Base-by-base conservation (phyloP, 2,113 vertebrate genomes). In the Nyctereutes procyonoides region DNA sequence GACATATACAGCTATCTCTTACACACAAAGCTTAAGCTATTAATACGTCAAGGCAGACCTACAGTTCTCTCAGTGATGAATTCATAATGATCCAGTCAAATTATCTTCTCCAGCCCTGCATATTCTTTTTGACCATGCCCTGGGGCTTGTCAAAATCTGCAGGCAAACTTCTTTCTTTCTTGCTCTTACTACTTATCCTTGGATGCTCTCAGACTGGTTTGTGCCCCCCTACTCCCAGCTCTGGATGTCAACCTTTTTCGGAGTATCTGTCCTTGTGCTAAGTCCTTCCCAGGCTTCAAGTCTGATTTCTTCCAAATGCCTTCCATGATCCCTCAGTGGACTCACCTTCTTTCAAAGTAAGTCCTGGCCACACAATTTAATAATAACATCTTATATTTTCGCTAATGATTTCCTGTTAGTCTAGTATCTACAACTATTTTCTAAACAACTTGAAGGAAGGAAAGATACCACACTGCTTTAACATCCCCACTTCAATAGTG, bases 271-370 rank as follows among this genome's bases (percentile, higher is more conserved):
- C 67, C 14, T 80, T 97, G 80, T 95, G 80, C 74, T 22, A 97
- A 97, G 87, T 96, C 58, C 48, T 97, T 92, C 35, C 79, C 84
- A 96, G 93, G 30, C 77, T 97, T 96, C 84, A 98, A 86, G 84
- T 90, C 32, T 94, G 80, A 93, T 80, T 96, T 87, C 58, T 38
- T 93, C 17, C 38, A 90, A 94, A 92, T 87, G 87, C 62, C 69
- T 88, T 82, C 17, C 22, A 24, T 30, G 71, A 67, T 65, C 22
- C 8, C 63, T 93, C 65, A 67, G 20, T 62, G 77, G 93, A n/a
- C 24, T 93, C 11, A 55, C 14, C 85, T 65, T 77, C 38, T 84
- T 93, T 92, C 48, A 90, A 76, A 71, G 74, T 79, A 85, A 93
- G 26, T 67, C 24, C 19, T 73, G 43, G 24, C 20, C 63, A 97